Evolutionary conservation across 2,888 invertebrate genomes (phyloP), one percentile per base, ranked within the genome.

Genomic region (Octodonta nipae): DNA sequence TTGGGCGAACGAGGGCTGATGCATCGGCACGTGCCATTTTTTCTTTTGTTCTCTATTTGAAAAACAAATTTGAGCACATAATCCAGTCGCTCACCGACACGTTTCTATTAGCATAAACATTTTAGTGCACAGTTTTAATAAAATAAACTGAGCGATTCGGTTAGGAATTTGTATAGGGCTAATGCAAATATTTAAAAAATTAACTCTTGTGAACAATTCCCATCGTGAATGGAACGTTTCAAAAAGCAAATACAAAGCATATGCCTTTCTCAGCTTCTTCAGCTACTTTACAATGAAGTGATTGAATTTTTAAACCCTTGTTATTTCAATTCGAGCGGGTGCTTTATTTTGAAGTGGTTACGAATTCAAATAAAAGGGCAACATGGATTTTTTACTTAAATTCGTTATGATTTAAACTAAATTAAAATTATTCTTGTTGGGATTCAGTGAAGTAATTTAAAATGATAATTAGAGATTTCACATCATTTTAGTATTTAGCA

Each of bases 61-160:
- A 42, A 44, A 42, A 40, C 37, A 44, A 43, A 40, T 44, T 44
- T 38, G 43, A 49, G 32, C 37, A 33, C 32, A 36, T 44, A 46
- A 49, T 46, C 46, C 44, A 32, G 26, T 28, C 33, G 35, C 36
- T 37, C 36, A 38, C 47, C 42, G 46, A 49, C 49, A 49, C 49
- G 49, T 46, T 49, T 41, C 41, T 37, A 47, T 47, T 47, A 47
- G 46, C 44, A 45, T 47, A 44, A 42, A 44, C 37, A 45, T 44
- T 44, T 47, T 43, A 42, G 42, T 44, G 38, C 41, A 38, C 34
- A 30, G 38, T 37, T 45, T 46, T 42, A 38, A 40, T 44, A 43
- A 43, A 45, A 42, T 42, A 49, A 49, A 49, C 44, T 46, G 40
- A 37, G 39, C 41, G 43, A 33, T 41, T 20, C 25, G 32, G 17